Evolutionary conservation across 2,113 vertebrate genomes (phyloP).

Genomic region (Mohoua ochrocephala): DNA sequence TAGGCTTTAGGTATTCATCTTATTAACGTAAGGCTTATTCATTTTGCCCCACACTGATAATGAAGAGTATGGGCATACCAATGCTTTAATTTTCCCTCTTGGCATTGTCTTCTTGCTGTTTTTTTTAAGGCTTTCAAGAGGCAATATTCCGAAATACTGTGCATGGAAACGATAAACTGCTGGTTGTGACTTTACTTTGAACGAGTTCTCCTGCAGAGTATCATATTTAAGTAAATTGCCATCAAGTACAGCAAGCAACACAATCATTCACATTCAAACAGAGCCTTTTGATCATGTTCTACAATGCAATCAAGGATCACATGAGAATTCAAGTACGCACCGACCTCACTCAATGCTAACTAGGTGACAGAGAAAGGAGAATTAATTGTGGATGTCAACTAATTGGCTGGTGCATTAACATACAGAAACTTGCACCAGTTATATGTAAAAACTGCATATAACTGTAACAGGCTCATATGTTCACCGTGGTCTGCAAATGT

Average conservation of each 20-base stretch:
- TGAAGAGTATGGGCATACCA: neutral
- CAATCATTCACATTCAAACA: slow-evolving; percentile 70
- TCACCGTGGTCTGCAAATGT: neutral
- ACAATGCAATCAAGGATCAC: slow-evolving; percentile 75
- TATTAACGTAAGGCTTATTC: slow-evolving; percentile 19
- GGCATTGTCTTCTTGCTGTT: slow-evolving; percentile 13
- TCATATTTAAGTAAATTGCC: slow-evolving; percentile 81
- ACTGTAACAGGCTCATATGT: neutral
- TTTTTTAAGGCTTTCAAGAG: slow-evolving; percentile 60
- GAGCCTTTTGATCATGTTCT: slow-evolving; percentile 78
- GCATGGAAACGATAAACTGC: slow-evolving; percentile 79
- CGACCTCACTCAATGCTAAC: slow-evolving; percentile 48
- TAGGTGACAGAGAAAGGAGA: slow-evolving; percentile 62
- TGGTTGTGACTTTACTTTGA: slow-evolving; percentile 75
- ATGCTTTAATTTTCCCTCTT: slow-evolving; percentile 42
- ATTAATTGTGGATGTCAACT: slow-evolving; percentile 61
- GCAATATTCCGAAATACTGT: slow-evolving; percentile 64
- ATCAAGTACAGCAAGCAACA: slow-evolving; percentile 65
- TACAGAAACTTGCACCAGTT: neutral
- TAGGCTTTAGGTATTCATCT: slow-evolving; percentile 27
- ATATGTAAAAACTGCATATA: neutral
- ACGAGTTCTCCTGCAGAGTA: slow-evolving; percentile 76
- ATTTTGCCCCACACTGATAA: slow-evolving; percentile 19
- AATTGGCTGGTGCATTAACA: slow-evolving; percentile 43
- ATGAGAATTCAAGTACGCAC: slow-evolving; percentile 63